phyloP scores from a whole-genome alignment of 2,113 vertebrate species.

The Spermophilus dauricus region DNA sequence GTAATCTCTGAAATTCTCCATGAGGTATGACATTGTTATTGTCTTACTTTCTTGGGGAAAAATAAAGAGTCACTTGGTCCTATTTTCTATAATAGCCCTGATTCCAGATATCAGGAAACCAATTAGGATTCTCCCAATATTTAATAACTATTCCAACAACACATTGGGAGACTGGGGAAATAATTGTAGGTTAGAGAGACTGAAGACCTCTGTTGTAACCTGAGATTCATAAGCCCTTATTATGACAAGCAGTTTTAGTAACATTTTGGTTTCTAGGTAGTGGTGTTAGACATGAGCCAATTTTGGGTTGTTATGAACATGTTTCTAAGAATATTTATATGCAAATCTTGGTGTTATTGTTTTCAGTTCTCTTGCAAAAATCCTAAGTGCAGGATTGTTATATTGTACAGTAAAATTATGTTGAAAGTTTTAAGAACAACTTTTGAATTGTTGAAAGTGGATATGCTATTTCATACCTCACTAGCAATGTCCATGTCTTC shows the following conservation, averaged over 20 bases:
- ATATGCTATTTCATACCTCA: not conserved
- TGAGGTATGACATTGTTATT: not conserved
- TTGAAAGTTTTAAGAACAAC: not conserved
- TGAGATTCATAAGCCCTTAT: not conserved
- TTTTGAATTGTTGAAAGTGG: not conserved
- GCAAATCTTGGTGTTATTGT: not conserved
- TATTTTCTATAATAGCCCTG: not conserved
- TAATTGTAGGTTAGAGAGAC: not conserved
- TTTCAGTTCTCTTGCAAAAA: not conserved
- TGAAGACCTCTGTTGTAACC: not conserved
- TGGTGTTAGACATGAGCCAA: not conserved
- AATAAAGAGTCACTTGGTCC: not conserved
- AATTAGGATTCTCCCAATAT: not conserved
- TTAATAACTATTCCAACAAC: not conserved
- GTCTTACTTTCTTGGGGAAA: not conserved
- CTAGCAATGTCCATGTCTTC: not conserved
- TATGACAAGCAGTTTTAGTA: not conserved
- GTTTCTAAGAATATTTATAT: not conserved
- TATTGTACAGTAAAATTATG: not conserved
- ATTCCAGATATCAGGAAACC: not conserved
- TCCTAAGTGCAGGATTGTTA: not conserved
- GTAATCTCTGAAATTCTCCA: not conserved
- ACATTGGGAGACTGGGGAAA: not conserved
- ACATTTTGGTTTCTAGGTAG: not conserved
- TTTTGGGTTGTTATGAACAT: not conserved